Base-by-base conservation (phyloP, 1,140 invertebrate species). In the Pentalonia nigronervosa region DNA sequence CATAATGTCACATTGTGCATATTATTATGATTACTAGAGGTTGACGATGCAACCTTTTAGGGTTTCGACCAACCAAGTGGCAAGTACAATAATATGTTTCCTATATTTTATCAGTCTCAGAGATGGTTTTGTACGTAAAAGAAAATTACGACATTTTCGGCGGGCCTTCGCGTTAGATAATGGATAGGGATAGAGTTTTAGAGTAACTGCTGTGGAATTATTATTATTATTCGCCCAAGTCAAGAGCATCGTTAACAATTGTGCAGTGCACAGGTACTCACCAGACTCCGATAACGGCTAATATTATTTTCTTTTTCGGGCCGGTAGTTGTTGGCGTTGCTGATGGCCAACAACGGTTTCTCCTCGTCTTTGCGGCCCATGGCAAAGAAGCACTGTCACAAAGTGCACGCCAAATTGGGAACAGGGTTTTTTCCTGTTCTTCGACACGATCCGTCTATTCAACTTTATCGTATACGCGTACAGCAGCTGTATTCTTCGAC, bases 321-420 rank as follows among this genome's bases (percentile, higher is more conserved):
- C 3, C 21, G 30, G 23, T 25, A 45, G 45, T 36, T 1, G 36
- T 67, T 25, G 34, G 11, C 21, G 41, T 67, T 67, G 53, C 25
- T 21, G 89, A 47, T 90, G 41, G 25, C 14, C 89, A 90, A 41
- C 41, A 90, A n/a, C 89, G 89, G 89, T 90, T 90, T 67, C 53
- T 9, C 17, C 36, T 90, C 89, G 17, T 67, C 36, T 67, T 47
- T n/a, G 36, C 1, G 89, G 53, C 89, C 25, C 89, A 90, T 90
- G 89, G 25, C 25, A 21, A 25, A n/a, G 7, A 17, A n/a, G 30
- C 47, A 50, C 30, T 9, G 45, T 50, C 47, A 25, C n/a, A 89
- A n/a, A 25, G 34, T n/a, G 48, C n/a, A 36, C 87, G 20, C 30
- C 76, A 36, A 83, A 41, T 76, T 6, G 83, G 21, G 83, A 76